These are phyloP conservation scores for Ciconia maguari DNA, from an alignment of 2,113 vertebrate genomes.

Conservation along the genomic window DNA sequence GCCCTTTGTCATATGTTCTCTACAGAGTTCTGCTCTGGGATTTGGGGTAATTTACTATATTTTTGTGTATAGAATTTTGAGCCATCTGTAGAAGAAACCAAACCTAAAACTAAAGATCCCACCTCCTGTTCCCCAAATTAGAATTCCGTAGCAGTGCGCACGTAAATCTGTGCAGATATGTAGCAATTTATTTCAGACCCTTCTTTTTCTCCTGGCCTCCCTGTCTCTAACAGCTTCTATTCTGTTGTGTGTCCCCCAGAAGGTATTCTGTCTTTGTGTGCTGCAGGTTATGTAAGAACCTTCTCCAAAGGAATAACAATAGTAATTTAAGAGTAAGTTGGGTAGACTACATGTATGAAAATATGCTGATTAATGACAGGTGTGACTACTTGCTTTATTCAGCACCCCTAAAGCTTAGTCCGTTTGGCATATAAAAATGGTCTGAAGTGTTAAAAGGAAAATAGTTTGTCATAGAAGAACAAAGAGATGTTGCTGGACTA, in stretches of 20 bases:
- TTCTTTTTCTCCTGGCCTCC: not conserved
- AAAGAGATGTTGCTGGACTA: not conserved
- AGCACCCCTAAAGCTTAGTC: not conserved
- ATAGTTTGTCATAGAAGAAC: not conserved
- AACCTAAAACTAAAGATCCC: not conserved
- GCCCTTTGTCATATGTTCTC: not conserved
- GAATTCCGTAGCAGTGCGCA: not conserved
- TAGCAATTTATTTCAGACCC: not conserved
- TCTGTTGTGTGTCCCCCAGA: not conserved
- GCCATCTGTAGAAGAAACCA: not conserved
- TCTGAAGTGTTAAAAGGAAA: not conserved
- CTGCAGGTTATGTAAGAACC: not conserved
- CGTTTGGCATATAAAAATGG: not conserved
- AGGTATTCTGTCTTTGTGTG: not conserved
- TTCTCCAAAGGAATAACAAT: not conserved
- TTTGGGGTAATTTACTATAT: not conserved
- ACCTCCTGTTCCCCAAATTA: not conserved
- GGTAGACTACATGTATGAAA: not conserved
- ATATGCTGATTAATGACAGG: not conserved
- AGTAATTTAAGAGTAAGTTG: not conserved
- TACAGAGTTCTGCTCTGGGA: not conserved
- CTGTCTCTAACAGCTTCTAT: not conserved
- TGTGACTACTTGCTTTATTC: not conserved
- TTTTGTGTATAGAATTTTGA: not conserved
- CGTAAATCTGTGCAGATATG: not conserved